phyloP scores from a whole-genome alignment of 2,888 invertebrate genomes.

The Dichetophora obliterata region DNA sequence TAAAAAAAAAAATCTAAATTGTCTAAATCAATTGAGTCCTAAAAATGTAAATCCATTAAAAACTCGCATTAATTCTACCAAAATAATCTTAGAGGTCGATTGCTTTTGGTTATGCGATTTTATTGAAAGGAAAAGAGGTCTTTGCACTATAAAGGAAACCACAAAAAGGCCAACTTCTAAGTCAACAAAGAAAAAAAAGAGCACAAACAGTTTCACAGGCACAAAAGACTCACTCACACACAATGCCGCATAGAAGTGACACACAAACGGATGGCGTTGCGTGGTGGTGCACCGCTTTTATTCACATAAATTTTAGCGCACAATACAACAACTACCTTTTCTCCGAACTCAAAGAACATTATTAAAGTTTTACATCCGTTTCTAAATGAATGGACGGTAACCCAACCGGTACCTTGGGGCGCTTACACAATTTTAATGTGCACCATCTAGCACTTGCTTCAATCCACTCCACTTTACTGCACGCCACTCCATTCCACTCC shows the following conservation, averaged over 20 bases:
- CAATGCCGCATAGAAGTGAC: neutral
- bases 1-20: too few species aligned
- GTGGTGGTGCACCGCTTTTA: neutral
- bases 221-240: neutral
- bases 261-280: neutral
- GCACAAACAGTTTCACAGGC: neutral
- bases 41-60: neutral
- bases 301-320: constrained; percentile 31
- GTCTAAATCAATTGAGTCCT: constrained; percentile 9
- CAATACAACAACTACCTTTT: constrained; percentile 7
- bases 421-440: constrained; percentile 26
- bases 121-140: constrained; percentile 20
- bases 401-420: constrained; percentile 22
- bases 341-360: constrained; percentile 21
- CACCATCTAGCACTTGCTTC: neutral
- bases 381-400: constrained; percentile 27
- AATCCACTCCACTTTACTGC: neutral
- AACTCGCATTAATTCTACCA: neutral
- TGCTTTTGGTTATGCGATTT: neutral
- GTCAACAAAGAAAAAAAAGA: neutral
- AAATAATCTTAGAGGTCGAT: neutral
- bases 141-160: constrained; percentile 27
- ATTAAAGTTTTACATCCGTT: constrained; percentile 37
- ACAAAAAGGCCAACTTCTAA: constrained; percentile 29
- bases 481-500: neutral